Evolutionary conservation across 2,888 invertebrate species (phyloP).

Genomic region (Kuschelorhynchus macadamiae): DNA sequence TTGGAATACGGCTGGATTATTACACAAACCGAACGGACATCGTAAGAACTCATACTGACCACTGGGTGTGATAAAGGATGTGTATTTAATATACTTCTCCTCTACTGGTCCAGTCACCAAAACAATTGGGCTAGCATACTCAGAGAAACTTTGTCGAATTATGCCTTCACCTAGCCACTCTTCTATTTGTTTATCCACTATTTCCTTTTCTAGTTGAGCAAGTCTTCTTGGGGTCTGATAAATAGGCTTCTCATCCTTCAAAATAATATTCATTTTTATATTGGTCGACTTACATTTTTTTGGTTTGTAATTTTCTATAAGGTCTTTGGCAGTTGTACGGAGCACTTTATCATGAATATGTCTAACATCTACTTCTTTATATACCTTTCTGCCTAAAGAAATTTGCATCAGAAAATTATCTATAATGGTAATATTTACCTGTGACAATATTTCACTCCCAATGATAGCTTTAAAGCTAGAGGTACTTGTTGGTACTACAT

Average conservation of each 20-base stretch:
- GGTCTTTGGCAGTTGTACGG: background rate
- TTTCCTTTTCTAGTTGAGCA: slow-evolving; percentile 41
- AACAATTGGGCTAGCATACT: slow-evolving; percentile 48
- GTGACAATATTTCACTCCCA: slow-evolving; percentile 2
- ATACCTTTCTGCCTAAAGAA: background rate
- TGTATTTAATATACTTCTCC: slow-evolving; percentile 57
- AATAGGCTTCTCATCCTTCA: slow-evolving; percentile 43
- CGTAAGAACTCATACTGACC: slow-evolving; percentile 64
- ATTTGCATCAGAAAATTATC: slow-evolving; percentile 29
- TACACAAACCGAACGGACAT: slow-evolving; percentile 65
- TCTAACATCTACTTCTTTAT: background rate
- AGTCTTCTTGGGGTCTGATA: slow-evolving; percentile 48
- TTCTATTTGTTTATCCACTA: slow-evolving; percentile 41
- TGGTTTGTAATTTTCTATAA: slow-evolving; percentile 28
- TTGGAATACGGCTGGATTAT: slow-evolving; percentile 62
- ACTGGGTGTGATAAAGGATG: slow-evolving; percentile 63
- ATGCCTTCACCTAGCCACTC: slow-evolving; percentile 48
- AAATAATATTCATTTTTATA: slow-evolving; percentile 35
- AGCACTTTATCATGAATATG: background rate
- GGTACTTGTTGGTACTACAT: slow-evolving; percentile 41
- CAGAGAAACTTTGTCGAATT: slow-evolving; percentile 31
- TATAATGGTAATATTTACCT: background rate
- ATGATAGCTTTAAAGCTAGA: slow-evolving; percentile 30
- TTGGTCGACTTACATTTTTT: slow-evolving; percentile 18
- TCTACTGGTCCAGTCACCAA: slow-evolving; percentile 54